These are phyloP conservation scores for Rugalucina vietnamica DNA, from an alignment of 2,888 invertebrate genomes.

Conservation along the genomic window DNA sequence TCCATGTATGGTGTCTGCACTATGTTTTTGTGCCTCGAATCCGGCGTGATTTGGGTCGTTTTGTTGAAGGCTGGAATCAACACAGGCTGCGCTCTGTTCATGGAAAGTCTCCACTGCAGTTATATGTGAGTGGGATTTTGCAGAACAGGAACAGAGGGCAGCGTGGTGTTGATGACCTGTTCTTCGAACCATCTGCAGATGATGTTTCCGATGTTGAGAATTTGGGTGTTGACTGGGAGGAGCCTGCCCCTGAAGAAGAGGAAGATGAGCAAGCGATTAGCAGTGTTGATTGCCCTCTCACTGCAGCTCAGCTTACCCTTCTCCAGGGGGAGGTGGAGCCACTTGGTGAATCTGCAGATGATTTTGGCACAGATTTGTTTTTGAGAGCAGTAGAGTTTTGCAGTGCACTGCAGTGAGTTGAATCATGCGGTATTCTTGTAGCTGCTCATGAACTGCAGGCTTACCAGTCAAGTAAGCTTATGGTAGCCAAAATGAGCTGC, in stretches of 20 bases:
- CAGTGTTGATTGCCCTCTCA: background rate
- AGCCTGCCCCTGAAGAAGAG: background rate
- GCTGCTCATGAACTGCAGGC: too few species aligned
- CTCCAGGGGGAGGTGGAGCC: background rate
- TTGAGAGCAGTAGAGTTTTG: background rate
- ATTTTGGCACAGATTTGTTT: background rate
- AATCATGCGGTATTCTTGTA: too few species aligned
- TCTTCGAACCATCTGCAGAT: background rate
- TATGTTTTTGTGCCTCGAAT: conserved; percentile 29
- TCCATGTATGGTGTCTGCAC: conserved; percentile 28
- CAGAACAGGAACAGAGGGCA: background rate
- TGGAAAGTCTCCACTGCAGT: conserved; percentile 21
- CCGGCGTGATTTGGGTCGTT: background rate
- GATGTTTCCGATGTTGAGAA: background rate
- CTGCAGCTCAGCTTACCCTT: background rate
- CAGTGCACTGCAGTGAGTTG: too few species aligned
- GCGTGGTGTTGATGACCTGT: conserved; percentile 27
- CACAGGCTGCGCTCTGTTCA: conserved; percentile 9
- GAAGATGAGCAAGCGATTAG: background rate
- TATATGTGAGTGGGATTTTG: conserved; percentile 13
- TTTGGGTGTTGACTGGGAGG: conserved; percentile 10
- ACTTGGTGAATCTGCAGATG: background rate
- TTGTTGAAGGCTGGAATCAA: conserved; percentile 20
- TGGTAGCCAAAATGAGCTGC: too few species aligned
- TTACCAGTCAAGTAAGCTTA: too few species aligned